Evolutionary conservation across 2,888 invertebrate species (phyloP), one percentile per base, ranked within the genome.

Genomic region (Colostygia pectinataria): DNA sequence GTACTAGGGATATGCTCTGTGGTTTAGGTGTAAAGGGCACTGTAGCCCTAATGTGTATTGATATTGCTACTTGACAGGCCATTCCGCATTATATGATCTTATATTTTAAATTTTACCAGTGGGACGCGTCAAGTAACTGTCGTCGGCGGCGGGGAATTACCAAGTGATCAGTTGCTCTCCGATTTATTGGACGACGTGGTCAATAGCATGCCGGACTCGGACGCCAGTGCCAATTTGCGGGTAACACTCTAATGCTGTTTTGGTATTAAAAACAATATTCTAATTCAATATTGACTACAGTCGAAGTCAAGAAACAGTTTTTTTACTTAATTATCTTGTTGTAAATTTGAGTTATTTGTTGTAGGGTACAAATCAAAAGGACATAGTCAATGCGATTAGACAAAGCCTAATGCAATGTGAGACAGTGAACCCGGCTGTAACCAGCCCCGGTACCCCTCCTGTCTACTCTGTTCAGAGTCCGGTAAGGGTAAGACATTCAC

Each of bases 331-430:
- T 9, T 4, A 9, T 20, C 5, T 20, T 37, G n/a, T n/a, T n/a
- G n/a, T 15, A 28, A 24, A 6, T 42, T 18, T 48, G 1, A n/a
- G 3, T 12, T 55, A 9, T 83, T 79, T 55, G 9, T 84, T 78
- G 34, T 71, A 90, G 77, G 90, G 87, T 44, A 82, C 92, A 66
- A 77, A 71, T 44, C 77, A 79, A 50, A 94, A 94, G 75, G 93
- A 94, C 83, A 86, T 80, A 6, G 96, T 95, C 55, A 96, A 94
- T 73, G 96, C 95, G 34, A 98, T 98, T 71, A 96, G 97, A 72
- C 95, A 96, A 77, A 96, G 95, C 66, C 90, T 98, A 70, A 98
- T 98, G 97, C 95, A 94, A 68, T 95, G 93, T 71, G 96, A 96
- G 80, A 92, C 92, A 51, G 92, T 90, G 4, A 92, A 92, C 65